Conservation (phyloP, 2,888 invertebrate species). For the Drosophila limbata region DNA sequence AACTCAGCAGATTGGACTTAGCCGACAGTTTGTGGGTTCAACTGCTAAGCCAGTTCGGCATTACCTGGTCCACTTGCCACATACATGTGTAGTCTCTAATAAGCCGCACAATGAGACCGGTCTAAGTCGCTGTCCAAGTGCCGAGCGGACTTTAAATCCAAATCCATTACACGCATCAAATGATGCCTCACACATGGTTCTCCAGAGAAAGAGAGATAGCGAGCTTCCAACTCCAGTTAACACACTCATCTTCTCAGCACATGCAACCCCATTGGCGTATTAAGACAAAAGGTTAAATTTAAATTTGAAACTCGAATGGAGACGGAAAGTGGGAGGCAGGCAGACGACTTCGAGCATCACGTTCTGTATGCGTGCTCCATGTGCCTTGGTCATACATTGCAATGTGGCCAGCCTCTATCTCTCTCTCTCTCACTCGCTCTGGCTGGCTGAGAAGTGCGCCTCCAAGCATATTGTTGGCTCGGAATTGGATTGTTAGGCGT, state of each 20-base stretch:
- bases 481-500: constrained; percentile 81
- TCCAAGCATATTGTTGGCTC: constrained; percentile 75
- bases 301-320: constrained; percentile 75
- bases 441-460: constrained; percentile 49
- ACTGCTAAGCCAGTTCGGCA: constrained; percentile 22
- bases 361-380: constrained; percentile 60
- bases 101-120: constrained; percentile 58
- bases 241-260: constrained; percentile 16
- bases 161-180: constrained; percentile 63
- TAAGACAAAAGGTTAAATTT: constrained; percentile 83
- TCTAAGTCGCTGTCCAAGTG: constrained; percentile 67
- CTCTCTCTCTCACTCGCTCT: constrained; percentile 14
- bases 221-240: constrained; percentile 6
- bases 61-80: constrained; percentile 45
- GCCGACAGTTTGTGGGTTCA: constrained; percentile 30
- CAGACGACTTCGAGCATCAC: constrained; percentile 56
- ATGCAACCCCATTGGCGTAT: constrained; percentile 64
- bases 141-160: constrained; percentile 35
- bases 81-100: constrained; percentile 61
- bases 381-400: constrained; percentile 73
- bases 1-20: constrained; percentile 37
- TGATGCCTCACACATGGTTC: constrained; percentile 32
- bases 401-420: constrained; percentile 61
- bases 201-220: constrained; percentile 11
- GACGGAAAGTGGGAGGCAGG: constrained; percentile 21